Conservation (phyloP, 2,888 invertebrate genomes). For the Aspidapion aeneum region DNA sequence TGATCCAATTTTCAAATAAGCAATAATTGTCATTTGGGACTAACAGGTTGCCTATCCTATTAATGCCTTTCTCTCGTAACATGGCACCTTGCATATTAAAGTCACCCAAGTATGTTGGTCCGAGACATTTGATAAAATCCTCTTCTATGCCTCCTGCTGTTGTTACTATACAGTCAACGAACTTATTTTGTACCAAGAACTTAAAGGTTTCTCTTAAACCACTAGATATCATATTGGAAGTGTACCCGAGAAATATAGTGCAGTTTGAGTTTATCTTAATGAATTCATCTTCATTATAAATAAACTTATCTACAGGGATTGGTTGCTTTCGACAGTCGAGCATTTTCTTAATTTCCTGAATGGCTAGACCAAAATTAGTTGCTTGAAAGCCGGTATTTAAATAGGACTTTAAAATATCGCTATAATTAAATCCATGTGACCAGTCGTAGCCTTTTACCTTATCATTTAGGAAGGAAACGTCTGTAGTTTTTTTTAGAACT, state of each 20-base stretch:
- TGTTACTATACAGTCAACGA: conserved; percentile 93
- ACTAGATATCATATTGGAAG: conserved; percentile 95
- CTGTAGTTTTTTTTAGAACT: conserved; percentile 39
- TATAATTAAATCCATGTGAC: conserved; percentile 84
- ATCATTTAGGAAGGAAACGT: conserved; percentile 38
- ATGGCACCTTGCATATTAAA: conserved; percentile 78
- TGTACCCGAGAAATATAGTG: conserved; percentile 95
- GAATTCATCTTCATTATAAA: conserved; percentile 74
- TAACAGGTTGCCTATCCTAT: conserved; percentile 82
- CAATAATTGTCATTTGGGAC: conserved; percentile 99
- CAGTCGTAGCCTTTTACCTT: conserved; percentile 88
- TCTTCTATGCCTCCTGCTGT: conserved; percentile 99
- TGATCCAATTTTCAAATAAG: conserved; percentile 90
- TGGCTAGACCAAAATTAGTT: conserved; percentile 88
- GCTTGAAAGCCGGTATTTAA: conserved; percentile 93
- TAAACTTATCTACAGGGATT: conserved; percentile 62
- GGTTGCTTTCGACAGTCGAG: conserved; percentile 68
- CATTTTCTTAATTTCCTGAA: conserved; percentile 92
- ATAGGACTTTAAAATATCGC: conserved; percentile 77
- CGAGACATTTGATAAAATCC: conserved; percentile 97
- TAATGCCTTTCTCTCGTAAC: conserved; percentile 82
- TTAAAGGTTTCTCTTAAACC: conserved; percentile 89
- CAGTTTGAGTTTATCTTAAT: conserved; percentile 76
- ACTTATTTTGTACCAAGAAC: conserved; percentile 80
- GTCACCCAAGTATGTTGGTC: conserved; percentile 90